Evolutionary conservation across 2,888 invertebrate species (phyloP).

Genomic region (Nephrotoma appendiculata): DNA sequence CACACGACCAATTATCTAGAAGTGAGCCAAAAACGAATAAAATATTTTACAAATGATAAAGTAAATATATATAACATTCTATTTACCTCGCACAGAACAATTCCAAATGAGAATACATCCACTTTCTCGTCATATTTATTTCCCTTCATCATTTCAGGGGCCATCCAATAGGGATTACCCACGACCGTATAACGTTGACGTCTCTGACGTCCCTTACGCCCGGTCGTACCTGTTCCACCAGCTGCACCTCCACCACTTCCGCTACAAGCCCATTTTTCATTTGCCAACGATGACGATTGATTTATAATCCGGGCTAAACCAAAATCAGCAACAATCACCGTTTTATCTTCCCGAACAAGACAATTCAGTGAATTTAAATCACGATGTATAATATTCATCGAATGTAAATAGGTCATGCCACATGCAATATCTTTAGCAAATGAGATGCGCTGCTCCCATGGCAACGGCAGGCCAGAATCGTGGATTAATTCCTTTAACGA

Average conservation of each 20-base stretch:
- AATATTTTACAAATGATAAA: neutral
- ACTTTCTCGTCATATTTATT: constrained; percentile 93
- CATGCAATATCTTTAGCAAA: constrained; percentile 86
- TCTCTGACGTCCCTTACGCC: constrained; percentile 46
- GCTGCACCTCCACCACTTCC: constrained; percentile 23
- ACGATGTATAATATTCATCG: constrained; percentile 86
- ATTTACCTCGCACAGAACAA: constrained; percentile 78
- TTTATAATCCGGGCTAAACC: constrained; percentile 72
- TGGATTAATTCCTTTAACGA: constrained; percentile 76
- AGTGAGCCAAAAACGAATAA: constrained; percentile 12
- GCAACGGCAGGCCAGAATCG: constrained; percentile 48
- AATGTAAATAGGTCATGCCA: constrained; percentile 89
- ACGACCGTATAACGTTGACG: constrained; percentile 90
- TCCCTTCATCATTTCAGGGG: constrained; percentile 96
- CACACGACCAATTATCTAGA: constrained; percentile 81
- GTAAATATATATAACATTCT: too few species aligned
- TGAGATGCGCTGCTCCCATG: constrained; percentile 68
- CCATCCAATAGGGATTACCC: constrained; percentile 98
- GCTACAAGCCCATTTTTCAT: constrained; percentile 25
- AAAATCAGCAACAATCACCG: constrained; percentile 92
- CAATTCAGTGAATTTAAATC: constrained; percentile 95
- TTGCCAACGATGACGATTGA: constrained; percentile 29
- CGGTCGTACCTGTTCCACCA: constrained; percentile 30
- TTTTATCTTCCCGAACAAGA: constrained; percentile 76
- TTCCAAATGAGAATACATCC: constrained; percentile 91